A percentile compares a stretch with the other conserved stretches of the same genome.
Evolutionary conservation across 2,797 vertebrate species (phyloP).

Genomic region (Rhincodon typus): DNA sequence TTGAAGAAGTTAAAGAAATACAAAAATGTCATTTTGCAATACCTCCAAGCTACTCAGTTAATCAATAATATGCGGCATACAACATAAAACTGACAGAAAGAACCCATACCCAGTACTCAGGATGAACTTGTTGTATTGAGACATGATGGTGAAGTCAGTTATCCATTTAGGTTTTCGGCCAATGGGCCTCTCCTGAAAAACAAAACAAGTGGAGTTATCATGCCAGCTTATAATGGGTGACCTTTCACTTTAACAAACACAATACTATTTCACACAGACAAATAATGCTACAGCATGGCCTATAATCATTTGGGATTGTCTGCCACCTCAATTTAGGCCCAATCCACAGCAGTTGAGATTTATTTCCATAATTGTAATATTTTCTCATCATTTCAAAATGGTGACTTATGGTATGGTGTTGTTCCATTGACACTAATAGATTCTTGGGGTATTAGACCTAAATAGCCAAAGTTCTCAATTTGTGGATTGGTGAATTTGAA

Average conservation of each 20-base stretch:
- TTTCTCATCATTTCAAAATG: not conserved
- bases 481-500: not conserved
- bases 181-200: conserved; percentile 48
- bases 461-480: not conserved
- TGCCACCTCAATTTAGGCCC: not conserved
- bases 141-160: conserved; percentile 61
- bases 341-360: not conserved
- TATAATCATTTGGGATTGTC: not conserved
- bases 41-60: not conserved
- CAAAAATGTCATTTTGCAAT: not conserved
- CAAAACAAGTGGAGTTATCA: not conserved
- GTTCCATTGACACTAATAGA: not conserved
- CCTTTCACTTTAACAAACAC: conserved; percentile 2
- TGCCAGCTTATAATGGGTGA: not conserved
- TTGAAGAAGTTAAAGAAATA: not conserved
- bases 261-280: not conserved
- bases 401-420: not conserved
- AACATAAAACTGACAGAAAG: not conserved
- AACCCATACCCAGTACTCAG: conserved; percentile 54
- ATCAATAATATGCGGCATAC: conserved; percentile 18
- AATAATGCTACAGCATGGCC: no score
- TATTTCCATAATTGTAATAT: not conserved
- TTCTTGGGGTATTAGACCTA: not conserved
- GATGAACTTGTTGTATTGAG: conserved; percentile 62
- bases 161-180: conserved; percentile 57